Conservation (phyloP, 2,888 invertebrate genomes). For the Cremastobaeus sp. region DNA sequence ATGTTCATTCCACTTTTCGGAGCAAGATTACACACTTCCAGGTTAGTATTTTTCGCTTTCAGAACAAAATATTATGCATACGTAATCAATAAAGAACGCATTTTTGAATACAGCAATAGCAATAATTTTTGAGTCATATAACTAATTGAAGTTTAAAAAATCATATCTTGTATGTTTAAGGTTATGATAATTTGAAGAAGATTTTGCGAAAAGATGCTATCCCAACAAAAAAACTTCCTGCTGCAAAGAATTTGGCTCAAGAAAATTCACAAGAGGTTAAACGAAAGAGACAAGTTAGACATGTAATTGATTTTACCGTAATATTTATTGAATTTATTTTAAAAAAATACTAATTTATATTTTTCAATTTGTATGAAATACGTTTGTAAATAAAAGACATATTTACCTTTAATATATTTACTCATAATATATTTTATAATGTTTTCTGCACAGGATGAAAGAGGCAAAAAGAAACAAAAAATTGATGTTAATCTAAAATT, state of each 20-base stretch:
- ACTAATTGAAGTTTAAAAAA: not conserved
- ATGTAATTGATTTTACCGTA: constrained; percentile 5
- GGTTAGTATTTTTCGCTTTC: constrained; percentile 17
- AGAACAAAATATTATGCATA: constrained; percentile 6
- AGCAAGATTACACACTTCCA: constrained; percentile 21
- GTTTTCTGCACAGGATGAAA: constrained; percentile 1
- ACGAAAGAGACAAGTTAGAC: not conserved
- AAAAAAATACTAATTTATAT: constrained; percentile 7
- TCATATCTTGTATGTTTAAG: constrained; percentile 5
- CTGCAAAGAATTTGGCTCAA: not conserved
- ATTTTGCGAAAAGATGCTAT: constrained; percentile 7
- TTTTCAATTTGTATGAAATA: not conserved
- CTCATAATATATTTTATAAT: constrained; percentile 1
- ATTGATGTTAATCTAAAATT: not conserved
- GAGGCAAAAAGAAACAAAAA: constrained; percentile 5
- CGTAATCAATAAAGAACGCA: not conserved
- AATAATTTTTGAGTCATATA: not conserved
- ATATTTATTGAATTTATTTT: not conserved
- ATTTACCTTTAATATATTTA: not conserved
- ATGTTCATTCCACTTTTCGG: constrained; percentile 33
- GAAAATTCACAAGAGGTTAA: constrained; percentile 1
- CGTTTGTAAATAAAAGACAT: not conserved
- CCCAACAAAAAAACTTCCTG: constrained; percentile 3
- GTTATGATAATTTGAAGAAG: constrained; percentile 5
- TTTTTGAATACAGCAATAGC: not conserved